Percentiles rank a stretch among this genome's conserved stretches.
phyloP scores from a whole-genome alignment of 2,113 vertebrate genomes.

The Rutilus rutilus region DNA sequence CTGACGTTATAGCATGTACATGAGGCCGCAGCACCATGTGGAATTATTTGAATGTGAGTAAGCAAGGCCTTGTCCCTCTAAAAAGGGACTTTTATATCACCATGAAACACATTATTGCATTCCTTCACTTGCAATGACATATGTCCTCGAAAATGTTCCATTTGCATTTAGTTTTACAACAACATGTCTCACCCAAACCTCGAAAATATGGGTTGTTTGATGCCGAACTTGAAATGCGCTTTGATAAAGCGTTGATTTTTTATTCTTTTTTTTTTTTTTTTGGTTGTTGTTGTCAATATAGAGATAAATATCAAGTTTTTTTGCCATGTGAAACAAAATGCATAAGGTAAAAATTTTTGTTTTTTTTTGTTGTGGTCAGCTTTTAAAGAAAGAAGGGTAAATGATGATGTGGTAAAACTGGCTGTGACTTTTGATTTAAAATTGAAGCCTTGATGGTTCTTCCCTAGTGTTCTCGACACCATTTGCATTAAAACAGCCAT shows the following conservation, averaged over 20 bases:
- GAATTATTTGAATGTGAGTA: constrained; percentile 26
- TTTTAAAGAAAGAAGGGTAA: background rate
- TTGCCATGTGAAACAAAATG: background rate
- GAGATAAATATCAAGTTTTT: background rate
- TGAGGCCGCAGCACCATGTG: constrained; percentile 12
- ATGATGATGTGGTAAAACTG: constrained; percentile 33
- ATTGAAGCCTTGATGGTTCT: background rate
- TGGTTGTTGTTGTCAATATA: background rate
- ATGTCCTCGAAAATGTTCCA: constrained; percentile 65
- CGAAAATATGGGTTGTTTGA: constrained; percentile 68
- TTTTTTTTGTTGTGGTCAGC: constrained; percentile 8
- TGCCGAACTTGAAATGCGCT: constrained; percentile 52
- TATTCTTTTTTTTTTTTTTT: background rate
- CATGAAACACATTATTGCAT: constrained; percentile 58
- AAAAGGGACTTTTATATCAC: constrained; percentile 55
- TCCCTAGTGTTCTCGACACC: constrained; percentile 31
- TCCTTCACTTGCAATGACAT: constrained; percentile 62
- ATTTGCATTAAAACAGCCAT: constrained; percentile 46
- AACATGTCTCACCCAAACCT: constrained; percentile 69
- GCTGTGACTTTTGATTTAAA: constrained; percentile 39
- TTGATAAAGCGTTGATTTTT: background rate
- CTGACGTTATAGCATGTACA: constrained; percentile 12
- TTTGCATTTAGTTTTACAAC: constrained; percentile 69
- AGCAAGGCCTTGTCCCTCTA: constrained; percentile 44
- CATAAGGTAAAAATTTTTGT: background rate